Conservation (phyloP, 2,888 invertebrate species). For the Melanostoma scalare region DNA sequence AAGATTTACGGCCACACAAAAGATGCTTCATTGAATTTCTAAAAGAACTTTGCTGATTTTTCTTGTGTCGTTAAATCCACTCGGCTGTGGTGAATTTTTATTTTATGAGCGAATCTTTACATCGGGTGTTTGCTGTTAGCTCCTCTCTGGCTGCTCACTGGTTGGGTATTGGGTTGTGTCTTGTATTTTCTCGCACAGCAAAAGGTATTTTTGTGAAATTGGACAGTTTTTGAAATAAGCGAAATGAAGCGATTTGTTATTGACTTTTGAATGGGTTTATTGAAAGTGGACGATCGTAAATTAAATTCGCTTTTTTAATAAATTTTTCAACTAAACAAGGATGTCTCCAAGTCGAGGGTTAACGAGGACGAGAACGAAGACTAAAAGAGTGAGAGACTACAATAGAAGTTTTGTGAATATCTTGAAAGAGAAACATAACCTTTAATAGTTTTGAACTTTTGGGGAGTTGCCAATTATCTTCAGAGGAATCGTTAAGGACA, state of each 20-base stretch:
- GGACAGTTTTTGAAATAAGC: conserved; percentile 13
- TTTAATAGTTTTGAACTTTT: too few species aligned
- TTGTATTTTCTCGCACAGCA: background rate
- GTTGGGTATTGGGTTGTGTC: conserved; percentile 22
- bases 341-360: too few species aligned
- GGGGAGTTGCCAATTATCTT: too few species aligned
- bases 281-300: conserved; percentile 20
- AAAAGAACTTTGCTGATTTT: conserved; percentile 16
- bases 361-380: too few species aligned
- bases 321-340: too few species aligned
- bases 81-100: conserved; percentile 42
- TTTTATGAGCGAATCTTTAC: conserved; percentile 38
- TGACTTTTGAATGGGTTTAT: conserved; percentile 1
- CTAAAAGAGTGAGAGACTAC: too few species aligned
- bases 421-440: too few species aligned
- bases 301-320: conserved; percentile 8
- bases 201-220: conserved; percentile 7
- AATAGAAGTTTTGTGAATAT: too few species aligned
- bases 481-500: too few species aligned
- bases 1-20: conserved; percentile 44
- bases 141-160: background rate
- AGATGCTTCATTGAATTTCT: conserved; percentile 56
- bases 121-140: conserved; percentile 17
- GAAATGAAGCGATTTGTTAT: conserved; percentile 33
- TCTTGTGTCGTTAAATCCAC: conserved; percentile 37